Evolutionary conservation across 1,140 invertebrate genomes (phyloP), one percentile per base, ranked within the genome.

Genomic region (Oryzaephilus surinamensis): DNA sequence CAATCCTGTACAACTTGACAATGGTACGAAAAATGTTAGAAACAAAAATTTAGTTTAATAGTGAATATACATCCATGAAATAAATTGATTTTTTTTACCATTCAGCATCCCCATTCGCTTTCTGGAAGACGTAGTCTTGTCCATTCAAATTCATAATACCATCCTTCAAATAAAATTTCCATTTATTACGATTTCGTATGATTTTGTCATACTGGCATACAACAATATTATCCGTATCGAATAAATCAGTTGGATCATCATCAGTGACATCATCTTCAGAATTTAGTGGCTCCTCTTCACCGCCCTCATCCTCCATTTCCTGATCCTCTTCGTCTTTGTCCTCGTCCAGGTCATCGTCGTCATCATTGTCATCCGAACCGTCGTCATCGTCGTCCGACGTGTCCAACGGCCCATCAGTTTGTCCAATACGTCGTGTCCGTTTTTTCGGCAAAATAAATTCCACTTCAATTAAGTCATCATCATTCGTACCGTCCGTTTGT

Each of bases 201-300:
- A 98, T 97, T 84, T 98, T 98, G 67, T 98, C 95, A 72, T 97
- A 99, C 61, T 99, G 96, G 63, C 96, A 99, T 18, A 99, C 95
- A 44, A 99, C 91, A 37, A 99, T 92, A 74, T 98, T 97, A 46
- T 97, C 94, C 31, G 94, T 94, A 55, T 97, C 94, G 69, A 97
- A 97, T 57, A 97, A 71, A 60, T 95, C 93, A 43, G 78, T 73
- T 1, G 90, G 83, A 63, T 98, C 94, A 55, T 97, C 94, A 61
- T 98, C 95, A 38, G 91, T 95, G 0, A 96, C 89, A 72, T 97
- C 94, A 65, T 95, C 91, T 51, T 81, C 91, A 11, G 91, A 95
- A 66, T 97, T 97, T 0, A 98, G 65, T 0, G 94, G 92, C 60
- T 97, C 94, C 54, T 89, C 82, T 45, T 84, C 83, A 21, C 82